A percentile compares a stretch with the other conserved stretches of the same genome.
phyloP scores from a whole-genome alignment of 2,797 vertebrate species.

The Chaetophractus vellerosus region DNA sequence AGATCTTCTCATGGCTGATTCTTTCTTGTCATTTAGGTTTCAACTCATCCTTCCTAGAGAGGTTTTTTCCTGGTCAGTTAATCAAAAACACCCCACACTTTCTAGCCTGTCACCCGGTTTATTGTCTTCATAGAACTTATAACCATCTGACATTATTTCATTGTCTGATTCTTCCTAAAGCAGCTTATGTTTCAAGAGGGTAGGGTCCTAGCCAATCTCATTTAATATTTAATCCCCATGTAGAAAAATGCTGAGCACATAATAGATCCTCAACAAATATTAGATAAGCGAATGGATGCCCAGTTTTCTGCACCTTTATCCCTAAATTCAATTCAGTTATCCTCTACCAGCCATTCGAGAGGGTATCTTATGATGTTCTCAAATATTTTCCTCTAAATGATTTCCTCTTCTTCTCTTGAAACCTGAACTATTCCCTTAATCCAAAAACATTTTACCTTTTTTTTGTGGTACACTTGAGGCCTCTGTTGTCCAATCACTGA shows the following conservation, averaged over 20 bases:
- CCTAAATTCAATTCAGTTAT: not conserved
- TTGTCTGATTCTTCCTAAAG: not conserved
- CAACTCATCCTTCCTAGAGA: conserved; percentile 4
- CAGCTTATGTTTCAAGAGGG: not conserved
- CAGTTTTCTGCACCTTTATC: not conserved
- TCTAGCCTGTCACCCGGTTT: not conserved
- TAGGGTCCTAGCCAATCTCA: not conserved
- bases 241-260: not conserved
- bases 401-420: not conserved
- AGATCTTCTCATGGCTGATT: not conserved
- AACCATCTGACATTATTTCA: not conserved
- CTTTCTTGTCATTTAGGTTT: not conserved
- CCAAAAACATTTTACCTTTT: not conserved
- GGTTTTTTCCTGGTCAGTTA: not conserved
- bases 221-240: not conserved
- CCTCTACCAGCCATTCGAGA: not conserved
- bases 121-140: not conserved
- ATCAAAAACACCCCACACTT: not conserved
- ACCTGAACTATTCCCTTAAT: not conserved
- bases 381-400: not conserved
- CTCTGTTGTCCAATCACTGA: not conserved
- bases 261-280: not conserved
- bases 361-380: not conserved
- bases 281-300: not conserved
- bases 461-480: not conserved